Base-by-base conservation (phyloP, 1,140 invertebrate species). In the Drosophila suzukii region DNA sequence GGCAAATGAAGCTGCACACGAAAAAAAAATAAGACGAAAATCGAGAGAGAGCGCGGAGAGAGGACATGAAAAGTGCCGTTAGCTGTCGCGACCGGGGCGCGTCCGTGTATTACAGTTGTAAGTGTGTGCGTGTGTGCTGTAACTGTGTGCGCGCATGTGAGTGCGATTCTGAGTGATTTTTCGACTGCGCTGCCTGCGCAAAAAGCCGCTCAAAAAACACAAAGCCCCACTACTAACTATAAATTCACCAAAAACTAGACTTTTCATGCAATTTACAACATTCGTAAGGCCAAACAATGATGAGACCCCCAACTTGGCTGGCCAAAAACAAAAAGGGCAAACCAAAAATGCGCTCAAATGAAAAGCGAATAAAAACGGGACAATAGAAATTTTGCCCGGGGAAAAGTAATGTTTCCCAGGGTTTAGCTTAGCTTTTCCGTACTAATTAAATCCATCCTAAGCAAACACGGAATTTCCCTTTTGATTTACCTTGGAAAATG, bases 401-500 rank as follows among this genome's bases (percentile, higher is more conserved):
- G 66, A 43, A 34, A 63, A 47, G 59, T 53, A 30, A 54, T 67
- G 66, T 62, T 78, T 75, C 80, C 74, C 81, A 75, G 65, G 80
- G 59, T 63, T 36, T 44, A 15, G 43, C 43, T 30, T 32, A 65
- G 75, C 65, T 44, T 77, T 66, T 73, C 32, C 59, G 59, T 24
- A 46, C 59, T 58, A 75, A 75, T 82, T 81, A 51, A 47, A 58
- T 51, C 41, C 6, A 17, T 15, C n/a, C 41, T 43, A 47, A 32
- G 20, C 53, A 53, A 46, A 46, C n/a, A 17, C 54, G 50, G 15
- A 24, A 54, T 68, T 43, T 60, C 41, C 24, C 39, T 39, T 39
- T 46, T 81, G 44, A 39, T 65, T 85, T 76, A 85, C 80, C 80
- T 84, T 81, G 41, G 60, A 67, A 73, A 72, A 75, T 83, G 72